These are phyloP conservation scores for Chiroxiphia lanceolata DNA, from an alignment of 2,797 vertebrate species.

Conservation along the genomic window DNA sequence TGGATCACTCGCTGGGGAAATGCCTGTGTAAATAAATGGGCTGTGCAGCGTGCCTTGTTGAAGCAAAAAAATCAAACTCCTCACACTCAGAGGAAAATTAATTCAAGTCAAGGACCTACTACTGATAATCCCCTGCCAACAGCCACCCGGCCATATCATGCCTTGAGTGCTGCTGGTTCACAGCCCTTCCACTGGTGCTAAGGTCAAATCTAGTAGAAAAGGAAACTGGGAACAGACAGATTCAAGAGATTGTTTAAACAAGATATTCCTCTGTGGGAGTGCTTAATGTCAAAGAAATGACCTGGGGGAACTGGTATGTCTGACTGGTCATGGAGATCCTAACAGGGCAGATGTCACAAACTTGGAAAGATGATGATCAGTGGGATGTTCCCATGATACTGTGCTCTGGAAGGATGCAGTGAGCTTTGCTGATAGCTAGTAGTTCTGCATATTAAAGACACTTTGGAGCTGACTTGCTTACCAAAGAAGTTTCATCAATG, in stretches of 20 bases:
- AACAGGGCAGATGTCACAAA: not conserved
- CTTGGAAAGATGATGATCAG: not conserved
- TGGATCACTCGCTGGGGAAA: conserved; percentile 16
- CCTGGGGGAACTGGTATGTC: not conserved
- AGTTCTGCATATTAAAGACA: not conserved
- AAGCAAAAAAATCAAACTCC: not conserved
- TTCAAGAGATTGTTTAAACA: conserved; percentile 25
- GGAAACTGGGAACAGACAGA: not conserved
- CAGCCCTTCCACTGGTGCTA: not conserved
- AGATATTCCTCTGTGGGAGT: not conserved
- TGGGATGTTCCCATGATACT: not conserved
- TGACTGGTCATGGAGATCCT: not conserved
- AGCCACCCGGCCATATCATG: not conserved
- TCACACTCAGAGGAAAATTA: not conserved
- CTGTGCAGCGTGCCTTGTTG: not conserved
- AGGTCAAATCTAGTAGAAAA: conserved; percentile 20
- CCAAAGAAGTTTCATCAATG: not conserved
- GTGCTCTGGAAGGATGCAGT: not conserved
- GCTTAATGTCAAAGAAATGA: not conserved
- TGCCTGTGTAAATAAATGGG: conserved; percentile 50
- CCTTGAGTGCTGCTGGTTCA: not conserved
- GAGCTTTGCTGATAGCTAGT: not conserved
- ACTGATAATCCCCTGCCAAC: not conserved
- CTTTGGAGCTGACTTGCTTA: not conserved
- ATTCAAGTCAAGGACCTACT: not conserved